A percentile compares a stretch with the other conserved stretches of the same genome.
These are phyloP conservation scores for Watsonalla cultraria DNA, from an alignment of 2,888 invertebrate genomes.

Conservation along the genomic window DNA sequence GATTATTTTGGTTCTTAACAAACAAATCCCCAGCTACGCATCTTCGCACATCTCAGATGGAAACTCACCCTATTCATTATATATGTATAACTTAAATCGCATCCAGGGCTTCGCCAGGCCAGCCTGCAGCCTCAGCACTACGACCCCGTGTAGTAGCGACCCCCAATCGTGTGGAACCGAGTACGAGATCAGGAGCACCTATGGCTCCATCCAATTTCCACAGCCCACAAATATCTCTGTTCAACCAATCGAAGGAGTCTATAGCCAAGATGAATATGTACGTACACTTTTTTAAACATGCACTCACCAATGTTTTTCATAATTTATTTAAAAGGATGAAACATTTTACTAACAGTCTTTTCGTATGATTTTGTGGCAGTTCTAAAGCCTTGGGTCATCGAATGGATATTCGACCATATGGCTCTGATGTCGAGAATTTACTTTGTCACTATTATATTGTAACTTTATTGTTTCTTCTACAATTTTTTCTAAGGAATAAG, in stretches of 20 bases:
- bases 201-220: constrained; percentile 29
- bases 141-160: not conserved
- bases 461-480: not conserved
- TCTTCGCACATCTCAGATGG: too few species aligned
- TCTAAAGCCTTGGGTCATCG: not conserved
- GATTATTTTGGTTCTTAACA: too few species aligned
- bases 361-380: not conserved
- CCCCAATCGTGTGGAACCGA: constrained; percentile 17
- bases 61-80: not conserved
- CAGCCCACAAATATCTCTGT: constrained; percentile 62
- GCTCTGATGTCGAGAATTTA: too few species aligned
- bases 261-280: constrained; percentile 60
- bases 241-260: constrained; percentile 64
- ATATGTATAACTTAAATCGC: not conserved
- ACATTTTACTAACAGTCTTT: too few species aligned
- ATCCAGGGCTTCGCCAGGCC: not conserved
- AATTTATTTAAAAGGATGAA: too few species aligned
- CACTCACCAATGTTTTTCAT: too few species aligned
- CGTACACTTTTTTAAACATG: constrained; percentile 17
- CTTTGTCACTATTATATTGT: not conserved
- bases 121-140: constrained; percentile 9
- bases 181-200: constrained; percentile 11
- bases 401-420: not conserved
- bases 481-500: constrained; percentile 51
- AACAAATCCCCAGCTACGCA: too few species aligned